Evolutionary conservation across 1,140 invertebrate species (phyloP).

Genomic region (Theocolax elegans): DNA sequence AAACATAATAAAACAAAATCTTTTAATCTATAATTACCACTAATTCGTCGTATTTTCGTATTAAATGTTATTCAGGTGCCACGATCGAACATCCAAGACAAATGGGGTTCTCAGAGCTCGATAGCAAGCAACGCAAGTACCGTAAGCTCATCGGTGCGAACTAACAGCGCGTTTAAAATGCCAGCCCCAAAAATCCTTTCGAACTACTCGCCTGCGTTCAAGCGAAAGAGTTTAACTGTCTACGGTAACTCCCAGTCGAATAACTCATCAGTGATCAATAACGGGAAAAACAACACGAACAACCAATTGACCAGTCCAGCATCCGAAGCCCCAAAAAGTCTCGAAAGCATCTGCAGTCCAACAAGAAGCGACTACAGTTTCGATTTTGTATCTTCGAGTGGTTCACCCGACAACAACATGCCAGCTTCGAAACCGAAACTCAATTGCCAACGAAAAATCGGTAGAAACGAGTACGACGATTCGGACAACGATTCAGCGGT

Average conservation of each 20-base stretch:
- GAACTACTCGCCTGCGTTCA: slow-evolving; percentile 87
- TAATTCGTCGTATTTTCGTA: too few species aligned
- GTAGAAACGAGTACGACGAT: slow-evolving; percentile 70
- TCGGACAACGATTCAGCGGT: slow-evolving; percentile 89
- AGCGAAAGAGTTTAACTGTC: slow-evolving; percentile 78
- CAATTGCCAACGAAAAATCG: slow-evolving; percentile 11
- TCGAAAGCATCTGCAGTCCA: slow-evolving; percentile 73
- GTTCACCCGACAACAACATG: slow-evolving; percentile 53
- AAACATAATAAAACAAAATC: too few species aligned
- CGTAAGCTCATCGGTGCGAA: slow-evolving; percentile 55
- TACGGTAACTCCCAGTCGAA: slow-evolving; percentile 65
- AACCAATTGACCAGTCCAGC: slow-evolving; percentile 44
- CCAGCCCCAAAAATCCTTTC: slow-evolving; percentile 70
- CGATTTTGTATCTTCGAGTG: slow-evolving; percentile 59
- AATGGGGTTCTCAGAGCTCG: slow-evolving; percentile 62
- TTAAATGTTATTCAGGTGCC: slow-evolving; percentile 11
- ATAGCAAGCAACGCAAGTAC: slow-evolving; percentile 57
- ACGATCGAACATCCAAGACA: slow-evolving; percentile 55
- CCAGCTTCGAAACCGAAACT: slow-evolving; percentile 52
- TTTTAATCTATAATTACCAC: too few species aligned
- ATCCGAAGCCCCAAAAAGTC: slow-evolving; percentile 66
- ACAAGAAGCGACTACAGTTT: slow-evolving; percentile 69
- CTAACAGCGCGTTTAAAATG: slow-evolving; percentile 60
- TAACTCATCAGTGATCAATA: slow-evolving; percentile 4
- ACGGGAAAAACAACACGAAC: slow-evolving; percentile 16